Conservation (phyloP, 2,113 vertebrate species). For the Martes martes region DNA sequence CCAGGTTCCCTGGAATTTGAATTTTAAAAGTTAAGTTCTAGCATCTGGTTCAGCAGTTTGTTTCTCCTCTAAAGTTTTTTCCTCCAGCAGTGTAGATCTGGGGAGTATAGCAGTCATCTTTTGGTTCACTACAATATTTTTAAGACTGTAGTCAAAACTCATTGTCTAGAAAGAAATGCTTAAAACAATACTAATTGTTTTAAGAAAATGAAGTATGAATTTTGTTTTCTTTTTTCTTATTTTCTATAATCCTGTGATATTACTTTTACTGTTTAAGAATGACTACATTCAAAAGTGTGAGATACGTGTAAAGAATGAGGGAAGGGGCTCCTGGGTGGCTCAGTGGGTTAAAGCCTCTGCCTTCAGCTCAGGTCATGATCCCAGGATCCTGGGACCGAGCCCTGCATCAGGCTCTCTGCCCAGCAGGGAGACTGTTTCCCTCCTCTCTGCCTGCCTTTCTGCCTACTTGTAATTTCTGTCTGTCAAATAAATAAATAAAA, state of each 20-base stretch:
- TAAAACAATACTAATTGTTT: neutral
- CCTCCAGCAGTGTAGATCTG: neutral
- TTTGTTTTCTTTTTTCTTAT: slow-evolving; percentile 13
- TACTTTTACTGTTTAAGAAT: slow-evolving; percentile 4
- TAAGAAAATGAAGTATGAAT: neutral
- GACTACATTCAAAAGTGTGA: neutral
- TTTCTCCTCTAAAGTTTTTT: neutral
- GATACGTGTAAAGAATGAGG: neutral
- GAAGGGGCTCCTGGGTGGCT: neutral
- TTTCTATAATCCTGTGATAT: slow-evolving; percentile 15
- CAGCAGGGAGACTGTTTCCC: too few species aligned
- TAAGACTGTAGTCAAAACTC: neutral
- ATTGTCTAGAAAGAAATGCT: neutral
- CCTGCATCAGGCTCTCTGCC: too few species aligned
- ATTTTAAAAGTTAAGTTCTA: slow-evolving; percentile 39
- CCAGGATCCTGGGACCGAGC: too few species aligned
- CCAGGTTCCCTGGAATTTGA: neutral
- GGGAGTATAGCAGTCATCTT: neutral
- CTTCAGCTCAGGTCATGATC: too few species aligned
- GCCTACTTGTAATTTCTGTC: too few species aligned
- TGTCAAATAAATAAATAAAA: too few species aligned
- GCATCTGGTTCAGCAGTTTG: neutral
- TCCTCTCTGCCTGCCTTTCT: too few species aligned
- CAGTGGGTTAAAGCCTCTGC: too few species aligned
- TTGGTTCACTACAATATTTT: neutral